Evolutionary conservation across 2,888 invertebrate species (phyloP), one percentile per base, ranked within the genome.

Genomic region (Erynnis tages): DNA sequence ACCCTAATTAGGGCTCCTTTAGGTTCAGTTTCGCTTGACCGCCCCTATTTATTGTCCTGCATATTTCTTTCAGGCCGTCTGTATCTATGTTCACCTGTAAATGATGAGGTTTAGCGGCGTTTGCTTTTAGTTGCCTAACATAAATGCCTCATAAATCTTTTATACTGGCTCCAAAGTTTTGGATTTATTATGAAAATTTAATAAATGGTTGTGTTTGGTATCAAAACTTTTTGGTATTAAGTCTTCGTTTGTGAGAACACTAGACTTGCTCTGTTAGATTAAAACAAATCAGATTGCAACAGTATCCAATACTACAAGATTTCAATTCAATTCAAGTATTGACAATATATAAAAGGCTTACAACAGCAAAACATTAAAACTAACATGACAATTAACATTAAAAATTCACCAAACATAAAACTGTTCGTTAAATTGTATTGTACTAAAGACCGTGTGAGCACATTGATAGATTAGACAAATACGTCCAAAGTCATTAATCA

Each of bases 401-500:
- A n/a, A n/a, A n/a, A n/a, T n/a, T n/a, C n/a, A n/a, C n/a, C n/a
- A n/a, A n/a, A n/a, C n/a, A n/a, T n/a, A n/a, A n/a, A n/a, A n/a
- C n/a, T n/a, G n/a, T n/a, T n/a, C n/a, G n/a, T n/a, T n/a, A n/a
- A n/a, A n/a, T n/a, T n/a, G n/a, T n/a, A n/a, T n/a, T n/a, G n/a
- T n/a, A n/a, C n/a, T n/a, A n/a, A n/a, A n/a, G n/a, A n/a, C n/a
- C n/a, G n/a, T n/a, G n/a, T 11, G 13, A 29, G 14, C 6, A 11
- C 17, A 34, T 5, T 6, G 32, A 44, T 14, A 14, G 44, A 30
- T 10, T n/a, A 34, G 32, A 14, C 4, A 38, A 37, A 29, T 29
- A 11, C 2, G 11, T 17, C 21, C 29, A 27, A 43, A 11, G 14
- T n/a, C 49, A 49, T 50, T 43, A 50, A 43, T 50, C 27, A 43